Base-by-base conservation (phyloP, 1,140 invertebrate genomes). In the Ptiloglossa arizonensis region DNA sequence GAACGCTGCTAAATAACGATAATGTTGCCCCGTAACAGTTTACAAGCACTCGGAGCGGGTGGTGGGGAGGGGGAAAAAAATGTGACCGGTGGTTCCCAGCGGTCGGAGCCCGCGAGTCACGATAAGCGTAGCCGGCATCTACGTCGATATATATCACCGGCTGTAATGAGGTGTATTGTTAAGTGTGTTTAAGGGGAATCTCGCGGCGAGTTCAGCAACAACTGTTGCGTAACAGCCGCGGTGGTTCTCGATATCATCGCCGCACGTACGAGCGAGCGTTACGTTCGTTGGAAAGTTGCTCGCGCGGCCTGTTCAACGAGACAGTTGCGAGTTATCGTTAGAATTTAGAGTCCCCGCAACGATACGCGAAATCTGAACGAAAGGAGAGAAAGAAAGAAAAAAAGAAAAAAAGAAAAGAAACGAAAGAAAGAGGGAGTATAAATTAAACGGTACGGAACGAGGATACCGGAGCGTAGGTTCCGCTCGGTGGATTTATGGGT, bases 1-100 rank as follows among this genome's bases (percentile, higher is more conserved):
- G 48, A n/a, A 27, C 66, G 6, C 57, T 48, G 72, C 69, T 78
- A 81, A 85, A 85, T 85, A 81, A 85, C 69, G 79, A 79, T 81
- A 81, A 85, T 60, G 66, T 79, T 85, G 68, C 54, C 27, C 63
- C 50, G 60, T 35, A 56, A 79, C 68, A 70, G 79, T 71, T 80
- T 38, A 52, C 62, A 64, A 66, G 50, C 71, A 68, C 29, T 54
- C 71, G 13, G 63, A 35, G 38, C 38, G 46, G 46, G 41, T 56
- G 41, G n/a, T 32, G 6, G 27, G 52, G 52, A 63, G 48, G 15
- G 46, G 11, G 27, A 54, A 84, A 75, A 74, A 56, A 82, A 59
- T 8, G n/a, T 44, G 32, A 35, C 62, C 38, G 22, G 29, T 29
- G 35, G 29, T 35, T n/a, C 54, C 15, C n/a, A 1, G 17, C 4